Evolutionary conservation across 2,113 vertebrate genomes (phyloP).

Genomic region (Hassar affinis): DNA sequence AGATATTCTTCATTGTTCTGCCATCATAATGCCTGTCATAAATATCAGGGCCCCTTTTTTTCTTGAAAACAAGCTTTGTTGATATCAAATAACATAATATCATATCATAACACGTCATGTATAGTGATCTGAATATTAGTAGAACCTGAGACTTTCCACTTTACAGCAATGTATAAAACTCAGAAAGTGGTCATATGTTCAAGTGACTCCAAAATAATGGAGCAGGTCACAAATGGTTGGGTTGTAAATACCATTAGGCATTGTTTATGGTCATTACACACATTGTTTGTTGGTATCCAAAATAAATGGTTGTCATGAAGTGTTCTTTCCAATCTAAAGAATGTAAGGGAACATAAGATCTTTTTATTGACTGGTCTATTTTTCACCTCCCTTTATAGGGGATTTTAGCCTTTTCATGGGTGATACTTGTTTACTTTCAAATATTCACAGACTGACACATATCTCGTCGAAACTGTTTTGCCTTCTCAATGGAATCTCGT

Average conservation of each 20-base stretch:
- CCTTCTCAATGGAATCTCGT: constrained; percentile 60
- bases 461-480: constrained; percentile 66
- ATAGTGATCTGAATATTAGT: not conserved
- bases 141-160: not conserved
- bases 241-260: not conserved
- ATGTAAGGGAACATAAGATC: not conserved
- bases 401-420: constrained; percentile 3
- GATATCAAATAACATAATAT: too few relatives aligned
- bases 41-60: too few relatives aligned
- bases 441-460: not conserved
- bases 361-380: not conserved
- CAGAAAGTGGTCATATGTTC: too few relatives aligned
- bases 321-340: not conserved
- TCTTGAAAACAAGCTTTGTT: too few relatives aligned
- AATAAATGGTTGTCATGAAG: too few relatives aligned
- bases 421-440: constrained; percentile 42
- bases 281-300: too few relatives aligned
- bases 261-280: too few relatives aligned
- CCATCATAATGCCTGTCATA: not conserved
- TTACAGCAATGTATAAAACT: not conserved
- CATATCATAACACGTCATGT: too few relatives aligned
- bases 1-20: not conserved
- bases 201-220: not conserved
- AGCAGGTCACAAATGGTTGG: not conserved
- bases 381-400: not conserved